Evolutionary conservation across 2,113 vertebrate species (phyloP).

Genomic region (Trematomus loennbergii): DNA sequence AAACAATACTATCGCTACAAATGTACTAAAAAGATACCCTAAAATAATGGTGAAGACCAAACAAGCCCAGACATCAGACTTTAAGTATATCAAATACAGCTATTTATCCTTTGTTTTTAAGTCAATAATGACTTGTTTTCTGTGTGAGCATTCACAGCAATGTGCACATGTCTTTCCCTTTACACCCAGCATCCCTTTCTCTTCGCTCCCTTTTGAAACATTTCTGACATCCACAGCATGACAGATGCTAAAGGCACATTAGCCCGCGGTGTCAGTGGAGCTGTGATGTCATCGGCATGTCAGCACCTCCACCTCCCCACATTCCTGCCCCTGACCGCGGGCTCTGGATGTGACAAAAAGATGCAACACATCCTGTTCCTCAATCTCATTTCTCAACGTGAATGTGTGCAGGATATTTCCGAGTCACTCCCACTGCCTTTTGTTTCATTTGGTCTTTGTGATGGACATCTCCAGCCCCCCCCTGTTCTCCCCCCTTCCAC

Average conservation of each 20-base stretch:
- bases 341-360: constrained; percentile 37
- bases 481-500: constrained; percentile 28
- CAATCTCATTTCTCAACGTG: constrained; percentile 34
- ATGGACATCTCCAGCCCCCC: constrained; percentile 65
- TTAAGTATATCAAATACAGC: too few relatives aligned
- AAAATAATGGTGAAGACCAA: too few relatives aligned
- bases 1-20: too few relatives aligned
- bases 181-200: neutral
- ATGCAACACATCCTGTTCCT: constrained; percentile 52
- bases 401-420: constrained; percentile 39
- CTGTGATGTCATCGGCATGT: constrained; percentile 42
- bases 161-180: neutral
- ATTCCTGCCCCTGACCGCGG: constrained; percentile 29
- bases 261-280: neutral
- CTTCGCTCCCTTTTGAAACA: neutral
- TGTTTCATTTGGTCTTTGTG: constrained; percentile 73
- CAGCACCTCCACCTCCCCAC: constrained; percentile 3
- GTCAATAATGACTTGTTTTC: too few relatives aligned
- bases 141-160: too few relatives aligned
- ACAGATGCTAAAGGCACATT: constrained; percentile 16
- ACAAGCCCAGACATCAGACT: too few relatives aligned
- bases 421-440: constrained; percentile 52
- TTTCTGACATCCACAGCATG: constrained; percentile 5
- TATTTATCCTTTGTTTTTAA: too few relatives aligned
- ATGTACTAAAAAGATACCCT: too few relatives aligned